These are phyloP conservation scores for Diadegma fenestrale DNA, from an alignment of 2,888 invertebrate species.

Conservation along the genomic window DNA sequence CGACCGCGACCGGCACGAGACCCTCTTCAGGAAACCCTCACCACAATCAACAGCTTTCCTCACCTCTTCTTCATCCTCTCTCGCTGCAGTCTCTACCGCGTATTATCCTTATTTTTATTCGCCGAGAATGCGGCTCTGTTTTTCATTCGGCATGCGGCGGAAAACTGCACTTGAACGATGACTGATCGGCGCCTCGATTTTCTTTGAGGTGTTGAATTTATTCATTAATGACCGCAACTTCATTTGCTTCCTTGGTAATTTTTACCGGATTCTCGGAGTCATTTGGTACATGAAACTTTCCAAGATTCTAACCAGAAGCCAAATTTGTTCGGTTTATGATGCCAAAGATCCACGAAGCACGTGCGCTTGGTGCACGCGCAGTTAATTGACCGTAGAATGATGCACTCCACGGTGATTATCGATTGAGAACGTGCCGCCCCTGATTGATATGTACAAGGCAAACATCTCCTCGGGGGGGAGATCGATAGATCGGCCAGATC, in stretches of 20 bases:
- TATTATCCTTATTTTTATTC: constrained; percentile 58
- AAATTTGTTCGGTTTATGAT: constrained; percentile 29
- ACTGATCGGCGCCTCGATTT: constrained; percentile 14
- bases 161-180: constrained; percentile 46
- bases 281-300: neutral
- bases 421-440: constrained; percentile 61
- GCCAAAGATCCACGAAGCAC: constrained; percentile 45
- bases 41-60: constrained; percentile 67
- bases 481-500: constrained; percentile 70
- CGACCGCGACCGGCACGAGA: constrained; percentile 65
- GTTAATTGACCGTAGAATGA: constrained; percentile 69
- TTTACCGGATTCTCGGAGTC: neutral
- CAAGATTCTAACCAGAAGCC: constrained; percentile 14
- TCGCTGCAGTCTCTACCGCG: constrained; percentile 42
- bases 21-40: constrained; percentile 61
- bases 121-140: neutral
- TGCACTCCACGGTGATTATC: constrained; percentile 67
- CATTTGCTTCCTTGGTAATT: no score
- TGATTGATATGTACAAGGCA: constrained; percentile 67
- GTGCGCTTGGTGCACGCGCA: constrained; percentile 55
- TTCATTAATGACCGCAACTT: no score
- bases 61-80: constrained; percentile 59
- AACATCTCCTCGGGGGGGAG: constrained; percentile 65
- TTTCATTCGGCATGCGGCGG: neutral
- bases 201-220: neutral